Base-by-base conservation (phyloP, 2,888 invertebrate species). In the Drosophila aldrichi region DNA sequence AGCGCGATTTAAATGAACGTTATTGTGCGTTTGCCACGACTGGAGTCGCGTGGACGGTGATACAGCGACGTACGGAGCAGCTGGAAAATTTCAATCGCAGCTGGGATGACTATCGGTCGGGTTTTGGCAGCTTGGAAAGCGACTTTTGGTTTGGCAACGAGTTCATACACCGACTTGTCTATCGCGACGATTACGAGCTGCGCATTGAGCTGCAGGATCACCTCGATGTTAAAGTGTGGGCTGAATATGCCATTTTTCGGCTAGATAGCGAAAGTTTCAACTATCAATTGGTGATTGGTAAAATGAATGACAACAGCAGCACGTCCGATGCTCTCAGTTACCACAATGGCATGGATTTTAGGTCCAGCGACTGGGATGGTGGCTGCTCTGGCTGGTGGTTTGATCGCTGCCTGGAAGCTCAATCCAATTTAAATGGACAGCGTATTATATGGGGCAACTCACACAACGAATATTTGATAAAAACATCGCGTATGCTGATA, bases 111-210 rank as follows among this genome's bases (percentile, higher is more conserved):
- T 95, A 95, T 84, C 94, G 94, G 62, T 79, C 92, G 32, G 95
- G 95, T 3, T 95, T 95, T 80, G 95, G 95, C 1, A 90, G 93
- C 74, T 79, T 94, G 18, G 74, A 91, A 12, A 90, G 91, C 34
- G 94, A 95, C 76, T 95, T 95, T 81, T 95, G 95, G 95, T 93
- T 94, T 74, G 95, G 95, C 7, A 95, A 95, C 82, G 94, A 95
- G 60, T 94, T 93, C 65, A 93, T 94, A 51, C 93, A 94, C 77
- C 91, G 92, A 58, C 76, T 95, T 67, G 91, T 92, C 12, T 90
- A 90, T 68, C 74, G 83, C 38, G 91, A 93, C 38, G 92, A 93
- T 74, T 89, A 94, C 59, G 90, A 91, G 18, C 82, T 95, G 61
- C 91, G 94, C 43, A 92, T 95, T 14, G 94, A 94, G 71, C 77